Base-by-base conservation (phyloP, 2,888 invertebrate genomes). In the Platycheirus albimanus region DNA sequence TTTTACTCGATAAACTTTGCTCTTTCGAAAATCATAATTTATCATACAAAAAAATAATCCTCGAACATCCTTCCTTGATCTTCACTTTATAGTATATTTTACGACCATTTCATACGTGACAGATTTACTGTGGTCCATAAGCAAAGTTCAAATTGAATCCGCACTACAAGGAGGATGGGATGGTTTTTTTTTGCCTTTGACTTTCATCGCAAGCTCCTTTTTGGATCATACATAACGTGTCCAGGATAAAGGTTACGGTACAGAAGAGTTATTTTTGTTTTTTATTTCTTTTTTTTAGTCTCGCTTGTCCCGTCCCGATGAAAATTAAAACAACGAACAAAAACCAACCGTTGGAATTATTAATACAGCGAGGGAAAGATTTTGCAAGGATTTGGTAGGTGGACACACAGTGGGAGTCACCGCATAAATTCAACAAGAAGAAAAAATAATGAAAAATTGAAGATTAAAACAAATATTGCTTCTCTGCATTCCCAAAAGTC, bases 141-240 rank as follows among this genome's bases (percentile, higher is more conserved):
- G 13, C 63, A 63, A 77, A 77, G 70, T 77, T 77, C 70, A 71
- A 77, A 77, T 63, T 64, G 70, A 63, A 63, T 30, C 63, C 69
- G 2, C 69, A 47, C 49, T n/a, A 24, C 3, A 24, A 24, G 6
- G 24, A 24, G 24, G 66, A 28, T 20, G 13, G 13, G 20, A 10
- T n/a, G n/a, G n/a, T n/a, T 63, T 63, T 63, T 19, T 41, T 15
- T 10, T 47, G 54, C 24, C 8, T 41, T 41, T 41, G 2, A 30
- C 3, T 61, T 8, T 43, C 30, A 43, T 19, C 17, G 30, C 43
- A 61, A 33, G 6, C 61, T 15, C 30, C 41, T 49, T 6, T 47
- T 2, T n/a, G 17, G 13, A 10, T 33, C 77, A 70, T 64, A 71
- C 70, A 63, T 24, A 69, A 24, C 61, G 51, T 58, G 51, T 58